Evolutionary conservation across 1,140 invertebrate species (phyloP), one percentile per base, ranked within the genome.

Genomic region (Lucilia cuprina): DNA sequence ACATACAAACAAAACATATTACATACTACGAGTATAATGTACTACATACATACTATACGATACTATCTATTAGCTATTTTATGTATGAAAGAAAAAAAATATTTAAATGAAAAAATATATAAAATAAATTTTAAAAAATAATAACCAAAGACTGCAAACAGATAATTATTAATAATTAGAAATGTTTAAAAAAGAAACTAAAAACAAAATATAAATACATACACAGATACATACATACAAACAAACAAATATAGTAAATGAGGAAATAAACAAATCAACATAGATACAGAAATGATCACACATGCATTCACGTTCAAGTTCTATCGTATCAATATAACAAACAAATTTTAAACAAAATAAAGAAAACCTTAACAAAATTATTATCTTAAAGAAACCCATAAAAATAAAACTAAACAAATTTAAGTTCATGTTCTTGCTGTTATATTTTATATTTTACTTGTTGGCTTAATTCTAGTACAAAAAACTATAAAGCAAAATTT

Each of bases 141-240:
- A 89, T 91, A 91, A 91, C 90, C 90, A 91, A 91, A 91, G 90
- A 91, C 90, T 91, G 90, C 90, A 91, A 91, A 91, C 89, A 91
- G 88, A 91, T 91, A 90, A 91, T 91, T 91, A 91, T 90, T 91
- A 91, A 90, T 89, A 88, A 87, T 89, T 91, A 91, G 89, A 89
- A 89, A 89, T 89, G 88, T 91, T 91, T 88, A 88, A 82, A 34
- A 60, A 74, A 84, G 47, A 82, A 60, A 49, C 9, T 19, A 80
- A 49, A 49, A 80, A 77, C 34, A 77, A 77, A 77, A 41, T 14
- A 78, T n/a, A n/a, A n/a, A 78, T 41, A 47, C 34, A 17, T n/a
- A 78, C 34, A 14, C 14, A 78, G 14, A 78, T 41, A 41, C 41
- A 41, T 41, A 41, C 41, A 41, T 41, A 41, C 41, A 0, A 41